Evolutionary conservation across 2,113 vertebrate genomes (phyloP).

Genomic region (Phrynosoma blainvillii): DNA sequence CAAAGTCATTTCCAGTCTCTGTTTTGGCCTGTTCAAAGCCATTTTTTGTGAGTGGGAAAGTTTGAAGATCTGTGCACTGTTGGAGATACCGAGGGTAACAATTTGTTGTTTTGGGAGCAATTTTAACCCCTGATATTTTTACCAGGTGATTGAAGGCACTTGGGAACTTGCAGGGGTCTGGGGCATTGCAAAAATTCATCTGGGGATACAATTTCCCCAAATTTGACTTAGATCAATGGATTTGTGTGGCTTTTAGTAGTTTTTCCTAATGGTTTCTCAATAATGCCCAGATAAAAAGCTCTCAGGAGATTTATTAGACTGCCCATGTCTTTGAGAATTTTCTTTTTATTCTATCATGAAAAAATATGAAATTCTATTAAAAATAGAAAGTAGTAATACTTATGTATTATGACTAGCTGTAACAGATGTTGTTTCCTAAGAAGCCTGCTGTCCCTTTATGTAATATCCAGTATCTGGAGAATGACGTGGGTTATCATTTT

Average conservation of each 20-base stretch:
- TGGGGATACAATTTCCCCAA: too few relatives aligned
- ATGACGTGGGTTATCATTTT: constrained; percentile 44
- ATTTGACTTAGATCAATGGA: too few relatives aligned
- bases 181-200: too few relatives aligned
- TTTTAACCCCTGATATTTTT: too few relatives aligned
- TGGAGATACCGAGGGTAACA: too few relatives aligned
- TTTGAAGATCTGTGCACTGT: too few relatives aligned
- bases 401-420: constrained; percentile 39
- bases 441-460: constrained; percentile 25
- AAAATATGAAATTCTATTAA: not conserved
- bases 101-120: too few relatives aligned
- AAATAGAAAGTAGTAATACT: constrained; percentile 25
- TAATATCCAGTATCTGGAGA: constrained; percentile 24
- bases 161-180: too few relatives aligned
- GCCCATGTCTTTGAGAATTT: not conserved
- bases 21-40: too few relatives aligned
- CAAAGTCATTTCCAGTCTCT: too few relatives aligned
- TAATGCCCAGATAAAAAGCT: not conserved
- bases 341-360: not conserved
- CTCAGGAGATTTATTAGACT: not conserved
- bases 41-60: too few relatives aligned
- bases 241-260: not conserved
- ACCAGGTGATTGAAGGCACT: too few relatives aligned
- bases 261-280: not conserved
- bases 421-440: constrained; percentile 52